Base-by-base conservation (phyloP, 1,140 invertebrate genomes). In the Gryllus bimaculatus region DNA sequence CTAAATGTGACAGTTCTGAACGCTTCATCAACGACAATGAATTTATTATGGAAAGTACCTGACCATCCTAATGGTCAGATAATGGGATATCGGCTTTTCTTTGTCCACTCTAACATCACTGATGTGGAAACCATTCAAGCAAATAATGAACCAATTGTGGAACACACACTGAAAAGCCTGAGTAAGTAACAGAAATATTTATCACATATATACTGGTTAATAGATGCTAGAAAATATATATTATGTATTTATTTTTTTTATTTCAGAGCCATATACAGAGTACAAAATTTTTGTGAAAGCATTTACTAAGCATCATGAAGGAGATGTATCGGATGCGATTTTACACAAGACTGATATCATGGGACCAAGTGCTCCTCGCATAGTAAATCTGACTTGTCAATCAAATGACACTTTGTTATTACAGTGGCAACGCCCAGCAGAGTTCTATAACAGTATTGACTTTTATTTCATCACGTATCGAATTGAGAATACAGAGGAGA, bases 281-380 rank as follows among this genome's bases (percentile, higher is more conserved):
- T 96, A 96, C 85, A 93, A 92, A 85, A 91, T 97, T 81, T 95
- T 92, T 90, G 91, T 96, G 12, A 93, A 94, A 83, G 95, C 94
- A 18, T 91, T 89, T 82, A 93, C 92, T 10, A 88, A 86, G 83
- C 91, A 91, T 83, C 88, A 93, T 85, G 92, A 93, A 85, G 92
- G 93, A 73, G 90, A 92, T 81, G 86, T 90, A 47, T 95, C 94
- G 10, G 90, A 92, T 81, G 86, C 90, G 6, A 89, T 96, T 75
- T 88, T 89, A 77, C 91, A 93, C 48, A 88, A 89, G 78, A 96
- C 95, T 2, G 95, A 97, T 86, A 92, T 96, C 49, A 88, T 88
- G 76, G 93, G 93, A 7, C 95, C 95, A 8, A 92, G 90, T 81
- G 88, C 94, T 7, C 95, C 95, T 0, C 85, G 89, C 80, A 92